These are phyloP conservation scores for Epiperipatus broadwayi DNA, from an alignment of 2,888 invertebrate species.

Conservation along the genomic window DNA sequence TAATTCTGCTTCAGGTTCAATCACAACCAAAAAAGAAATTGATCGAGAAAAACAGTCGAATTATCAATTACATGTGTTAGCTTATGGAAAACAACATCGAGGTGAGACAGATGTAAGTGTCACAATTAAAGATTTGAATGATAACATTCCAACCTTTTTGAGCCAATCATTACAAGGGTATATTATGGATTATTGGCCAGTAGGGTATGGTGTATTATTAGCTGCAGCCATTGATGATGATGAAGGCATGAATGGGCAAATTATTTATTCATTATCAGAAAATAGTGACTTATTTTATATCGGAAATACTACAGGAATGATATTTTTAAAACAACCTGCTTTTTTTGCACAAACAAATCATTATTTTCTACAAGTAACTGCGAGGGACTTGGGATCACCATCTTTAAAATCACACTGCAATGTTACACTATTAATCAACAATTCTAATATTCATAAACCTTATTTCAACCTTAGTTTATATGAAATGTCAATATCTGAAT, in stretches of 20 bases:
- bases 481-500: conserved; percentile 74
- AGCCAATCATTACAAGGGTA: conserved; percentile 40
- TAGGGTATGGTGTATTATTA: conserved; percentile 76
- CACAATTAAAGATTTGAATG: conserved; percentile 65
- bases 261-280: conserved; percentile 57
- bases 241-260: conserved; percentile 64
- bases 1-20: conserved; percentile 53
- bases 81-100: conserved; percentile 50
- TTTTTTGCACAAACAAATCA: no score
- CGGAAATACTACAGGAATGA: conserved; percentile 64
- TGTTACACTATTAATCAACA: background rate
- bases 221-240: conserved; percentile 71
- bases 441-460: conserved; percentile 53
- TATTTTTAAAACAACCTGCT: conserved; percentile 67
- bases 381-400: background rate
- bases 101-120: conserved; percentile 61
- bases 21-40: conserved; percentile 53
- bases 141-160: conserved; percentile 67
- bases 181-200: conserved; percentile 70
- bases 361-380: conserved; percentile 14
- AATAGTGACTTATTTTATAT: conserved; percentile 66
- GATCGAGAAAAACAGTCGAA: conserved; percentile 60
- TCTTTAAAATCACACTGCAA: conserved; percentile 5
- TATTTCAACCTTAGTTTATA: conserved; percentile 77
- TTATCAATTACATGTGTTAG: conserved; percentile 60